A percentile compares a stretch with the other conserved stretches of the same genome.
These are phyloP conservation scores for Antitype chi DNA, from an alignment of 2,888 invertebrate genomes.

Conservation along the genomic window DNA sequence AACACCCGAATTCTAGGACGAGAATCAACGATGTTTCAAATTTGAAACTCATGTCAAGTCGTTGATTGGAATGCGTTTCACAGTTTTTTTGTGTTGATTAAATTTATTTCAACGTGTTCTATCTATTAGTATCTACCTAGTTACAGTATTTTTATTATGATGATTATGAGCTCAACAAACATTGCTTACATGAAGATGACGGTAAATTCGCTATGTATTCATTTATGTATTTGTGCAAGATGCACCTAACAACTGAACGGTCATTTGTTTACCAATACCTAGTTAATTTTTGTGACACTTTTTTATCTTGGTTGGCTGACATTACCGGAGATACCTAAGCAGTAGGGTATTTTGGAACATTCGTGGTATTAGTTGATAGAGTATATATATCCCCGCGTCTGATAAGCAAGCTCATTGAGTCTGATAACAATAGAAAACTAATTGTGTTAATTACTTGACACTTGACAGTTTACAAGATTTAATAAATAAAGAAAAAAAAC, in stretches of 20 bases:
- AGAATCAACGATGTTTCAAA: neutral
- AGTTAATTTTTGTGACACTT: neutral
- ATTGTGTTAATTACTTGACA: no score
- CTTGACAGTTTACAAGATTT: neutral
- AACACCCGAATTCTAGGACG: neutral
- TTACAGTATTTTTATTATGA: neutral
- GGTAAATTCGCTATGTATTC: neutral
- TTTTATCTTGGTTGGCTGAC: neutral
- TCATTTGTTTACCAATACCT: no score
- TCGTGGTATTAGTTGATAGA: no score
- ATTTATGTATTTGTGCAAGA: neutral
- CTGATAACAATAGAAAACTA: no score
- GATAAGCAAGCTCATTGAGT: no score
- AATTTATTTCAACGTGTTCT: neutral
- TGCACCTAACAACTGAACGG: no score
- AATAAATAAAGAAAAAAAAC: neutral
- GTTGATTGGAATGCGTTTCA: neutral
- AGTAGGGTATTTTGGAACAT: neutral
- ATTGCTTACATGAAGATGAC: neutral
- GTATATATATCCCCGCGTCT: neutral
- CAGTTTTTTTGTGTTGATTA: neutral
- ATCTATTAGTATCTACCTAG: neutral
- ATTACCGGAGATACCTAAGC: neutral
- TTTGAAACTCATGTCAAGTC: neutral
- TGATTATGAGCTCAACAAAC: neutral